These are phyloP conservation scores for Brachyptera risi DNA, from an alignment of 2,888 invertebrate species.

Conservation along the genomic window DNA sequence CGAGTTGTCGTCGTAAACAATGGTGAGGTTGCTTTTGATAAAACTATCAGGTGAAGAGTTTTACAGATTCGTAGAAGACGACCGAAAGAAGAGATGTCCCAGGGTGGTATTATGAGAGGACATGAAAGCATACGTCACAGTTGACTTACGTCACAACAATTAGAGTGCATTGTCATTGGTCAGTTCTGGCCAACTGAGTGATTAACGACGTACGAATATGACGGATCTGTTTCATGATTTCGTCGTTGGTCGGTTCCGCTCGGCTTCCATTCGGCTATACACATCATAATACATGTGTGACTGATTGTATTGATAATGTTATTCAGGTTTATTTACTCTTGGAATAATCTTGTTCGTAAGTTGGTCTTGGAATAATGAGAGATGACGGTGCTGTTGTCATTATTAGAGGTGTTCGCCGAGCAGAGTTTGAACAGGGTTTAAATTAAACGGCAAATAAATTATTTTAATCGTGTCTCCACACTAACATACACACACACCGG, in stretches of 20 bases:
- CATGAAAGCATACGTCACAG: constrained; percentile 19
- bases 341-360: constrained; percentile 1
- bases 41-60: too few relatives aligned
- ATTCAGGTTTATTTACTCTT: constrained; percentile 3
- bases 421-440: neutral
- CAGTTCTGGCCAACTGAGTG: constrained; percentile 25
- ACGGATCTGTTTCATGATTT: constrained; percentile 16
- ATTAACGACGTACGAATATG: constrained; percentile 24
- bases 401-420: too few relatives aligned
- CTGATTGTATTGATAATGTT: constrained; percentile 1
- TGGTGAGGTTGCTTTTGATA: neutral
- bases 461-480: constrained; percentile 4
- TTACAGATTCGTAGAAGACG: too few relatives aligned
- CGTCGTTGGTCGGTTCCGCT: constrained; percentile 15
- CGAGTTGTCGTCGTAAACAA: neutral
- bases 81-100: constrained; percentile 15
- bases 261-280: too few relatives aligned
- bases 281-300: constrained; percentile 20
- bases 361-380: constrained; percentile 10
- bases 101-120: constrained; percentile 6
- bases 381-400: constrained; percentile 22
- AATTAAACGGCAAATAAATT: constrained; percentile 5
- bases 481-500: too few relatives aligned
- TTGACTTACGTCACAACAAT: constrained; percentile 23
- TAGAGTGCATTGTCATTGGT: constrained; percentile 26